Percentiles rank a stretch among this genome's conserved stretches.
These are phyloP conservation scores for Eudasyphora cyanicolor DNA, from an alignment of 2,888 invertebrate genomes.

Conservation along the genomic window DNA sequence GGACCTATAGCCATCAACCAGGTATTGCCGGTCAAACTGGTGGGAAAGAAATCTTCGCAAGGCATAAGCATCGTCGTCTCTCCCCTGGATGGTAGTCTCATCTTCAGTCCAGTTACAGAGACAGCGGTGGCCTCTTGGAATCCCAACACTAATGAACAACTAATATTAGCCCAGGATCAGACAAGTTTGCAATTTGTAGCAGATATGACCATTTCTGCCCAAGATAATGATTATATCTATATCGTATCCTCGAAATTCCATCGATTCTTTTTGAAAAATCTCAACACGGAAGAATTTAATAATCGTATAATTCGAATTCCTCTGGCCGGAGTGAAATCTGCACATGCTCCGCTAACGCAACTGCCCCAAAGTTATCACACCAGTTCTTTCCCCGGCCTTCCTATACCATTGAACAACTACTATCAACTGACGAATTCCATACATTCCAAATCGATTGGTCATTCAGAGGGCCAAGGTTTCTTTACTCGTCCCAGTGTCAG, in stretches of 20 bases:
- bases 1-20: slow-evolving; percentile 87
- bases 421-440: slow-evolving; percentile 61
- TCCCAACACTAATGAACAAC: slow-evolving; percentile 86
- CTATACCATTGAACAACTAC: slow-evolving; percentile 29
- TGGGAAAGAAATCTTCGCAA: slow-evolving; percentile 92
- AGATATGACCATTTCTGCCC: slow-evolving; percentile 85
- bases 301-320: slow-evolving; percentile 86
- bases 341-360: not conserved
- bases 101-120: slow-evolving; percentile 89
- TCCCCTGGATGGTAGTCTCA: slow-evolving; percentile 86
- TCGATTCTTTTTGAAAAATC: slow-evolving; percentile 87
- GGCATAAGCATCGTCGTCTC: slow-evolving; percentile 88
- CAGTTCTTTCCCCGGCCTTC: slow-evolving; percentile 40
- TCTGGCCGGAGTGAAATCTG: slow-evolving; percentile 62
- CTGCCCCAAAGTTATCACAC: slow-evolving; percentile 20
- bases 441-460: slow-evolving; percentile 56
- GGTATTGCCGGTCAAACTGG: slow-evolving; percentile 87
- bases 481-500: slow-evolving; percentile 37
- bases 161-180: slow-evolving; percentile 86
- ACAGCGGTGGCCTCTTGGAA: slow-evolving; percentile 91
- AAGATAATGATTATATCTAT: slow-evolving; percentile 88
- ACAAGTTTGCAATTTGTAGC: slow-evolving; percentile 89
- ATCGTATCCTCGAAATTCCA: slow-evolving; percentile 88
- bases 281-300: slow-evolving; percentile 86
- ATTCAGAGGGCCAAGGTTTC: not conserved